phyloP scores from a whole-genome alignment of 2,888 invertebrate species.

The Schrankia costaestrigalis region DNA sequence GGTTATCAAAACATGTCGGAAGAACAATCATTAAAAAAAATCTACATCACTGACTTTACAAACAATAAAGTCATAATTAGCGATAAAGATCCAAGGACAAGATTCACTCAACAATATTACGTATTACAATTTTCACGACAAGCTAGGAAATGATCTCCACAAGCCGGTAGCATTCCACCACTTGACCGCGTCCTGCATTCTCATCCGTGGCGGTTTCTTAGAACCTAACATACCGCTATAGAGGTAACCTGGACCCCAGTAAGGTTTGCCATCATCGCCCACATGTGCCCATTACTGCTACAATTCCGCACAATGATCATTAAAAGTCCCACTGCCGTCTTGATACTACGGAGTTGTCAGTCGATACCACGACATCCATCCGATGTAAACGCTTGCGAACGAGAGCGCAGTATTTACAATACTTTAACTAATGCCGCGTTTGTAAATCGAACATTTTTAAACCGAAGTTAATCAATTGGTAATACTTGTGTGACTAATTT shows the following conservation, averaged over 20 bases:
- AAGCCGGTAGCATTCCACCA: slow-evolving; percentile 48
- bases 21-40: too few relatives aligned
- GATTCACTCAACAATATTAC: too few relatives aligned
- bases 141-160: slow-evolving; percentile 38
- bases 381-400: slow-evolving; percentile 56
- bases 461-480: slow-evolving; percentile 48
- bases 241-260: slow-evolving; percentile 44
- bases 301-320: slow-evolving; percentile 65
- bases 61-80: too few relatives aligned
- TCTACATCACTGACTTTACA: too few relatives aligned
- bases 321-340: slow-evolving; percentile 57
- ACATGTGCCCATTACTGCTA: slow-evolving; percentile 62
- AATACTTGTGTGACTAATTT: slow-evolving; percentile 57
- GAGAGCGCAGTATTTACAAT: slow-evolving; percentile 45
- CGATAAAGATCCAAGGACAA: too few relatives aligned
- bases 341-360: slow-evolving; percentile 55
- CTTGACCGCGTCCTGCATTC: slow-evolving; percentile 61
- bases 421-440: slow-evolving; percentile 36
- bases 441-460: slow-evolving; percentile 38
- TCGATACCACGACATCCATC: slow-evolving; percentile 66
- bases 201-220: slow-evolving; percentile 63
- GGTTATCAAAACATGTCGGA: too few relatives aligned
- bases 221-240: slow-evolving; percentile 62
- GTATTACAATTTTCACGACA: too few relatives aligned
- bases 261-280: slow-evolving; percentile 51